These are phyloP conservation scores for Semicossyphus pulcher DNA, from an alignment of 2,113 vertebrate genomes.

Conservation along the genomic window DNA sequence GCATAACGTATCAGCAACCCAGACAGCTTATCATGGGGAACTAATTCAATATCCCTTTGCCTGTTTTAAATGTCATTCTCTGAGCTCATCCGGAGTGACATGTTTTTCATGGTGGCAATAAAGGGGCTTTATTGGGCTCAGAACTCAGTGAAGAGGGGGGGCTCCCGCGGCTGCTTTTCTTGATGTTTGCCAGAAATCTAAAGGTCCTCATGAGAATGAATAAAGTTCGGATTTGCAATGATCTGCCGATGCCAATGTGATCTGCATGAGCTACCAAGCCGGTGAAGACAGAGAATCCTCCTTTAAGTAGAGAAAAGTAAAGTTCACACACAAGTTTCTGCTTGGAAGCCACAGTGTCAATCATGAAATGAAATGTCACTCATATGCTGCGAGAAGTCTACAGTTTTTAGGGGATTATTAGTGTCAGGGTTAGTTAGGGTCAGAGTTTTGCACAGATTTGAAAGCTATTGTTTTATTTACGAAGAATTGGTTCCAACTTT, in stretches of 20 bases:
- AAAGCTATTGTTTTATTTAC: background rate
- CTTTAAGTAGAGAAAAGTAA: constrained; percentile 25
- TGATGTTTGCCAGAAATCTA: constrained; percentile 57
- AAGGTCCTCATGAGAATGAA: constrained; percentile 75
- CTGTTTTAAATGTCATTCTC: constrained; percentile 86
- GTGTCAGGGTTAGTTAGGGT: background rate
- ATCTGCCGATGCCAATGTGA: constrained; percentile 51
- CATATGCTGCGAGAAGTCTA: constrained; percentile 7
- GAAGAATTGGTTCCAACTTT: background rate
- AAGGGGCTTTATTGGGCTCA: constrained; percentile 77
- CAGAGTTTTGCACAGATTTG: background rate
- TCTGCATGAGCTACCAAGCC: constrained; percentile 42
- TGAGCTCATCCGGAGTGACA: constrained; percentile 84
- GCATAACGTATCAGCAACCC: constrained; percentile 65
- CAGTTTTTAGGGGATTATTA: constrained; percentile 12
- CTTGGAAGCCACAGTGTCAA: constrained; percentile 30
- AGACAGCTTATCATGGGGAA: constrained; percentile 81
- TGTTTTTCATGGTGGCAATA: constrained; percentile 83
- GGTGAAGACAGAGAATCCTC: constrained; percentile 40
- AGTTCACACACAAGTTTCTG: constrained; percentile 22
- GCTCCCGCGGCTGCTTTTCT: constrained; percentile 36
- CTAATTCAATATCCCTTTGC: constrained; percentile 83
- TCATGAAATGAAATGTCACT: constrained; percentile 44
- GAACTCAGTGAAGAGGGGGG: constrained; percentile 29
- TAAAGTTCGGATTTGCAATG: constrained; percentile 58